These are phyloP conservation scores for Phaethornis superciliosus DNA, from an alignment of 2,113 vertebrate genomes.

Conservation along the genomic window DNA sequence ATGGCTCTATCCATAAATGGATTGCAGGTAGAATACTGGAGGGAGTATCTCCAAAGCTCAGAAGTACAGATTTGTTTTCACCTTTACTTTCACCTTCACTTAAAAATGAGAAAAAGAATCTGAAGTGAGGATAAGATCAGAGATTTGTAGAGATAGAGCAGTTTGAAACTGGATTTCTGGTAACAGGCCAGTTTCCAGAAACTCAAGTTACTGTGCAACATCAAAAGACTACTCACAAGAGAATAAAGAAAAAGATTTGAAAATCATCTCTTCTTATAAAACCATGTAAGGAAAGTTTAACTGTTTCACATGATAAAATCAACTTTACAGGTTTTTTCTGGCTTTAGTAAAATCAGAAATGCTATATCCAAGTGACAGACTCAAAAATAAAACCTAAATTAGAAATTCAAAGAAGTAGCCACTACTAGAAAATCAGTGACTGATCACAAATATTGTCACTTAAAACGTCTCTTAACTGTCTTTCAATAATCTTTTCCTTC, in stretches of 20 bases:
- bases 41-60: neutral
- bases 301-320: neutral
- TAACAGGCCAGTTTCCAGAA: neutral
- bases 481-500: neutral
- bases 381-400: neutral
- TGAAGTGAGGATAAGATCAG: neutral
- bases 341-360: neutral
- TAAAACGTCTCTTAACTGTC: neutral
- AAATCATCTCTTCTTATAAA: neutral
- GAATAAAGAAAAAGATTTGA: neutral
- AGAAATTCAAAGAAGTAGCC: neutral
- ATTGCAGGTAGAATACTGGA: neutral
- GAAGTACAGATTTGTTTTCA: neutral
- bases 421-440: neutral
- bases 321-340: neutral
- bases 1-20: fast-evolving
- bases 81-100: neutral
- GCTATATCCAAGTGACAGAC: neutral
- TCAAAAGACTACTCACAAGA: neutral
- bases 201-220: neutral
- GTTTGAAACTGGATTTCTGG: neutral
- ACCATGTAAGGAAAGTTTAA: neutral
- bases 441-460: neutral
- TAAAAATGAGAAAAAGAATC: neutral
- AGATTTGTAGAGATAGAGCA: neutral